Evolutionary conservation across 2,888 invertebrate species (phyloP), one percentile per base, ranked within the genome.

Genomic region (Scaptomyza flava): DNA sequence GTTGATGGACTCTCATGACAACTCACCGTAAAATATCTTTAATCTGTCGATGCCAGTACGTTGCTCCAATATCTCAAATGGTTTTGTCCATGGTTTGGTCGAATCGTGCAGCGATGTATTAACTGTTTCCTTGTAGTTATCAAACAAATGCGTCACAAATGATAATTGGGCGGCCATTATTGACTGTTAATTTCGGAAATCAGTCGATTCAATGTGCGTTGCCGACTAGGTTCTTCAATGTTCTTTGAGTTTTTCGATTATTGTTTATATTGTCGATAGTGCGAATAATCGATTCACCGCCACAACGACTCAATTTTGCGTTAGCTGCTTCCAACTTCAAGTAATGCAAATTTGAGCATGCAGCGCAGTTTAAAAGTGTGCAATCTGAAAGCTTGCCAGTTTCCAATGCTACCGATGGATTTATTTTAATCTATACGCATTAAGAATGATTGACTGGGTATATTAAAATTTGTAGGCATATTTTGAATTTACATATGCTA

Each of bases 21-120:
- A 91, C 95, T 94, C 93, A 97, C 97, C 97, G 77, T 95, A 89
- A 92, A 96, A 96, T 81, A 97, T 81, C 91, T 97, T 96, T 30
- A 95, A 91, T 81, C 97, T 94, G 89, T 95, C 95, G 52, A 97
- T 92, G 85, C 96, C 96, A 80, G 95, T 95, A 90, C 95, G 95
- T 75, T 93, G 91, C 91, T 98, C 98, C 6, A 94, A 93, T 69
- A 92, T 90, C 27, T 93, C 94, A 71, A 97, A 94, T 74, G 94
- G 91, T 83, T 93, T 93, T 4, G 95, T 93, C 96, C 96, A 96
- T 51, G 96, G 95, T 89, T 95, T 96, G 66, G 92, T 93, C 62
- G 94, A 93, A 91, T 97, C 96, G 53, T 92, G 92, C 47, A 97
- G 92, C 30, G 93, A 92, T 72, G 93, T 93, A 54, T 95, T 94